phyloP scores from a whole-genome alignment of 2,888 invertebrate species.

The Ernsta delagoae region DNA sequence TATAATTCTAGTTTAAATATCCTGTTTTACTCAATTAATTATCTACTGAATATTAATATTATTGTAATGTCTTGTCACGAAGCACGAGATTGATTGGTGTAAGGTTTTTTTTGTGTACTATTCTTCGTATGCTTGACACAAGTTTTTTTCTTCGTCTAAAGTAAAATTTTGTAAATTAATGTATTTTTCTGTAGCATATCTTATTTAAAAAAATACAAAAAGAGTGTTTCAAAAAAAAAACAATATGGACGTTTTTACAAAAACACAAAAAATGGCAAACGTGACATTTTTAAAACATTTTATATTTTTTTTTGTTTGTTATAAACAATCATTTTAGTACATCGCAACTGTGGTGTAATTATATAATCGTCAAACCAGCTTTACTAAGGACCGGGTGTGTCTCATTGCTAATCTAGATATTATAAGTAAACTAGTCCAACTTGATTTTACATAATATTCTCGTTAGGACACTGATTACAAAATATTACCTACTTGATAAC shows the following conservation, averaged over 20 bases:
- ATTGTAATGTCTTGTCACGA: constrained; percentile 6
- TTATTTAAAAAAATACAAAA: too few species aligned
- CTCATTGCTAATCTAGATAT: constrained; percentile 3
- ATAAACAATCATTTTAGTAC: too few species aligned
- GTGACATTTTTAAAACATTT: too few species aligned
- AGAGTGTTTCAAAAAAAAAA: too few species aligned
- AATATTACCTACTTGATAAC: neutral
- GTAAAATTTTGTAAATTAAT: too few species aligned
- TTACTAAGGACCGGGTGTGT: neutral
- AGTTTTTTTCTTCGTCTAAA: too few species aligned
- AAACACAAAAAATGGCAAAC: too few species aligned
- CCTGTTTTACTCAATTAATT: neutral
- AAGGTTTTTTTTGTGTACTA: too few species aligned
- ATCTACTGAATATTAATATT: constrained; percentile 16
- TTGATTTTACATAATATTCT: constrained; percentile 22
- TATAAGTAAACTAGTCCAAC: constrained; percentile 3
- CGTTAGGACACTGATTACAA: constrained; percentile 19
- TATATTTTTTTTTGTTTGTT: too few species aligned
- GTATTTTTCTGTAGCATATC: too few species aligned
- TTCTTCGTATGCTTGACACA: too few species aligned
- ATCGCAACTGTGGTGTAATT: neutral
- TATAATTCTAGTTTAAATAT: constrained; percentile 9
- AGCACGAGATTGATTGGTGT: neutral
- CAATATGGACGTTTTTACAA: too few species aligned
- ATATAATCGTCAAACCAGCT: constrained; percentile 1